phyloP scores from a whole-genome alignment of 2,797 vertebrate species.

The Euphonia xanthogaster region DNA sequence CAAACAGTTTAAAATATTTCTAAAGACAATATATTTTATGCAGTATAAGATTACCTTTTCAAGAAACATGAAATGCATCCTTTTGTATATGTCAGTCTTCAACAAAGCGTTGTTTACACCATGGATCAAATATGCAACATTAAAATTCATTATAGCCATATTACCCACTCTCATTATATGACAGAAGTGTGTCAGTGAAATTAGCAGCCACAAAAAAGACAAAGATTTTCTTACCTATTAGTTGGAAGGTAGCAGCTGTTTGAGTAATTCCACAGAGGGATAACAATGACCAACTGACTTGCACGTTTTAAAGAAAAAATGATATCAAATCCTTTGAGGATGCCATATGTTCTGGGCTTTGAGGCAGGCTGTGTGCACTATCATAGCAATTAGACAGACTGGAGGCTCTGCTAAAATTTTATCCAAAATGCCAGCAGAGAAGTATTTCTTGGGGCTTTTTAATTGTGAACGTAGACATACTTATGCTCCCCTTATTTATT shows the following conservation, averaged over 20 bases:
- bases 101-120: conserved; percentile 10
- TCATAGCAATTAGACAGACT: conserved; percentile 58
- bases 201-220: conserved; percentile 60
- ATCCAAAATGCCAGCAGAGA: conserved; percentile 65
- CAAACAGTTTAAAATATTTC: neutral
- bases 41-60: neutral
- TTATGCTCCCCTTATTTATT: conserved; percentile 53
- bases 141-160: conserved; percentile 26
- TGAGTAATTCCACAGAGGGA: conserved; percentile 67
- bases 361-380: conserved; percentile 45
- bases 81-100: neutral
- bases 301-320: conserved; percentile 66
- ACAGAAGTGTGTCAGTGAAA: conserved; percentile 45
- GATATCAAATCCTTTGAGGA: conserved; percentile 72
- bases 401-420: conserved; percentile 54
- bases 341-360: conserved; percentile 73
- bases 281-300: conserved; percentile 72
- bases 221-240: conserved; percentile 66
- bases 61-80: neutral
- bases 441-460: conserved; percentile 60
- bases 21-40: neutral
- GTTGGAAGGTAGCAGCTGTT: conserved; percentile 75
- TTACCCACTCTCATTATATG: conserved; percentile 35
- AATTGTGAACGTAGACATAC: conserved; percentile 2
- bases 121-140: conserved; percentile 19